These are phyloP conservation scores for Zapus hudsonius DNA, from an alignment of 2,113 vertebrate genomes.

Conservation along the genomic window DNA sequence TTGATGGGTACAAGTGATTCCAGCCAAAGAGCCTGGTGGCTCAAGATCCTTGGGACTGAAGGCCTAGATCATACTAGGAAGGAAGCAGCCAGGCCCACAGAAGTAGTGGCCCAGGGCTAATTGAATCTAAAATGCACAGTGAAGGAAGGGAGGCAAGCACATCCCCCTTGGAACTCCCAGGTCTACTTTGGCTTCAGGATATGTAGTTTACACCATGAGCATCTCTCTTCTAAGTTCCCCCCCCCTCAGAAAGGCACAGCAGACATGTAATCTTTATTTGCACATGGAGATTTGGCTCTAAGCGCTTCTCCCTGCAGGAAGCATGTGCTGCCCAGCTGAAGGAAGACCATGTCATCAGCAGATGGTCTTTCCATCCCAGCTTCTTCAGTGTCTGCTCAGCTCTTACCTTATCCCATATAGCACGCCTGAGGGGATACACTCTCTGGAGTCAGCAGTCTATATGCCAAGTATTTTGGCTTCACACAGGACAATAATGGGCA, in stretches of 20 bases:
- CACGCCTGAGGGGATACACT: background rate
- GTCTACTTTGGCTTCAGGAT: no score
- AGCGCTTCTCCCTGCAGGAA: background rate
- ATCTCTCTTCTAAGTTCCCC: no score
- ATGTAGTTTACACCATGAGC: no score
- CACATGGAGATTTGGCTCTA: background rate
- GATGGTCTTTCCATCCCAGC: background rate
- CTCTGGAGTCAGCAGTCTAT: background rate
- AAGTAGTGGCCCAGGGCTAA: background rate
- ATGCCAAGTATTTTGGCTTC: background rate
- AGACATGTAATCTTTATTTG: background rate
- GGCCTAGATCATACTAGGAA: background rate
- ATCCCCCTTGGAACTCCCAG: no score
- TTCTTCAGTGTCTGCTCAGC: background rate
- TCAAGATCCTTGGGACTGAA: background rate
- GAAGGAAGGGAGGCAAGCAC: conserved; percentile 1
- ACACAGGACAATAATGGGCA: background rate
- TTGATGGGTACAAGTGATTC: background rate
- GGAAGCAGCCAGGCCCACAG: background rate
- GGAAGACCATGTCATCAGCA: background rate
- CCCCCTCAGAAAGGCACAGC: background rate
- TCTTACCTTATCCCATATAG: background rate
- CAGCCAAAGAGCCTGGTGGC: background rate
- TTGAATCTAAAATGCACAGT: background rate
- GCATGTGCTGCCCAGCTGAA: background rate